Evolutionary conservation across 2,888 invertebrate species (phyloP).

Genomic region (Chymomyza fuscimana): DNA sequence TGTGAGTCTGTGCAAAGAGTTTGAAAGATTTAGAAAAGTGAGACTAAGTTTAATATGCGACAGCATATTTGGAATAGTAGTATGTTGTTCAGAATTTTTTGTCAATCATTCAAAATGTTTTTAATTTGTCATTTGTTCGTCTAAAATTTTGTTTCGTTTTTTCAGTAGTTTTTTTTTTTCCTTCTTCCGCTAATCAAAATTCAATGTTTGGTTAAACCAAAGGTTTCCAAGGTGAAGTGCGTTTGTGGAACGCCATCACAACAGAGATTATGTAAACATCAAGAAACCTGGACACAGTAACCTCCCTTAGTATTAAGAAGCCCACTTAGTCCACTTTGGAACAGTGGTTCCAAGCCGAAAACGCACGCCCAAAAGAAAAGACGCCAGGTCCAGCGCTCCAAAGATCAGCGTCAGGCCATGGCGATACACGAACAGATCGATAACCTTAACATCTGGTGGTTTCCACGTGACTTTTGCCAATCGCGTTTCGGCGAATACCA

Average conservation of each 20-base stretch:
- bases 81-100: background rate
- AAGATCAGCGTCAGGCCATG: constrained; percentile 46
- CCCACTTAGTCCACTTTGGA: background rate
- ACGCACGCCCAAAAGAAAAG: constrained; percentile 29
- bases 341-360: constrained; percentile 4
- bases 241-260: constrained; percentile 11
- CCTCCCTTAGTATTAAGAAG: background rate
- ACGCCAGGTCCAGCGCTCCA: constrained; percentile 27
- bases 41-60: too few species aligned
- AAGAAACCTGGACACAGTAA: constrained; percentile 54
- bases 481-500: constrained; percentile 81
- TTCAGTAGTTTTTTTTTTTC: constrained; percentile 22
- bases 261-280: constrained; percentile 60
- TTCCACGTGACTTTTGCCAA: constrained; percentile 82
- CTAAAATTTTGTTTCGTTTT: constrained; percentile 55
- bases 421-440: constrained; percentile 70
- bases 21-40: too few species aligned
- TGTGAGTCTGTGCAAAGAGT: too few species aligned
- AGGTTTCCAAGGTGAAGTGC: constrained; percentile 31
- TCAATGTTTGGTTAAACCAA: constrained; percentile 60
- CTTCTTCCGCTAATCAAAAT: constrained; percentile 53
- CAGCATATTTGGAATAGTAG: too few species aligned
- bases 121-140: constrained; percentile 60
- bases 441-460: constrained; percentile 81
- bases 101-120: constrained; percentile 35